Conservation (phyloP, 2,888 invertebrate species). For the Lacanobia wlatinum region DNA sequence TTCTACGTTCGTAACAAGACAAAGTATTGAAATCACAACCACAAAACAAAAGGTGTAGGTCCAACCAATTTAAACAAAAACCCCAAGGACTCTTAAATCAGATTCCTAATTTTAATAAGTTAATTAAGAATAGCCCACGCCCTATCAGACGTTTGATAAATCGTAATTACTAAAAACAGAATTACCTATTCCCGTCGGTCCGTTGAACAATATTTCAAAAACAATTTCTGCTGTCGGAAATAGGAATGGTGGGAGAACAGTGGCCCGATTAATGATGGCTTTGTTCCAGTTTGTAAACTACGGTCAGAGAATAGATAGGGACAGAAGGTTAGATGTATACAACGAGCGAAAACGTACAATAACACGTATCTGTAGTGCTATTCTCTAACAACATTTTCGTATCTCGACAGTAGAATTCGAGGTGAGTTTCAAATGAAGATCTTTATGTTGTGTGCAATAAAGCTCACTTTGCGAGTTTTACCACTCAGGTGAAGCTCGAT, state of each 20-base stretch:
- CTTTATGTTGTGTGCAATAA: too few species aligned
- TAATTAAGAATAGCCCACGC: slow-evolving; percentile 47
- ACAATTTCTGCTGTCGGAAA: slow-evolving; percentile 74
- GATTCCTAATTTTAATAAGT: slow-evolving; percentile 54
- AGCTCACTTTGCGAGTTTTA: too few species aligned
- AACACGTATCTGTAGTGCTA: too few species aligned
- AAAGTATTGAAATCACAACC: slow-evolving; percentile 12
- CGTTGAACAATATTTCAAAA: slow-evolving; percentile 70
- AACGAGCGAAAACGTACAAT: background rate
- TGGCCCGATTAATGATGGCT: slow-evolving; percentile 72
- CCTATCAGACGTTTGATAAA: slow-evolving; percentile 53
- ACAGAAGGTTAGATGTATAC: background rate
- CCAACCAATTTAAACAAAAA: slow-evolving; percentile 31
- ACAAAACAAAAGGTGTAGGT: slow-evolving; percentile 11
- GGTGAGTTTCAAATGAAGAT: too few species aligned
- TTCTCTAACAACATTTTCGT: too few species aligned
- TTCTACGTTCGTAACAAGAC: background rate
- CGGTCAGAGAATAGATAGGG: background rate
- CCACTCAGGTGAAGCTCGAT: too few species aligned
- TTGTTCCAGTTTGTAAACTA: slow-evolving; percentile 62
- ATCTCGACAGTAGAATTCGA: too few species aligned
- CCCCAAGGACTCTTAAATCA: slow-evolving; percentile 40
- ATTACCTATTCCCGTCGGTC: slow-evolving; percentile 57
- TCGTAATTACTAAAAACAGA: slow-evolving; percentile 56
- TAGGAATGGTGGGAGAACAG: slow-evolving; percentile 68